A percentile compares a stretch with the other conserved stretches of the same genome.
Conservation (phyloP, 2,888 invertebrate genomes). For the Pasiphila rectangulata region DNA sequence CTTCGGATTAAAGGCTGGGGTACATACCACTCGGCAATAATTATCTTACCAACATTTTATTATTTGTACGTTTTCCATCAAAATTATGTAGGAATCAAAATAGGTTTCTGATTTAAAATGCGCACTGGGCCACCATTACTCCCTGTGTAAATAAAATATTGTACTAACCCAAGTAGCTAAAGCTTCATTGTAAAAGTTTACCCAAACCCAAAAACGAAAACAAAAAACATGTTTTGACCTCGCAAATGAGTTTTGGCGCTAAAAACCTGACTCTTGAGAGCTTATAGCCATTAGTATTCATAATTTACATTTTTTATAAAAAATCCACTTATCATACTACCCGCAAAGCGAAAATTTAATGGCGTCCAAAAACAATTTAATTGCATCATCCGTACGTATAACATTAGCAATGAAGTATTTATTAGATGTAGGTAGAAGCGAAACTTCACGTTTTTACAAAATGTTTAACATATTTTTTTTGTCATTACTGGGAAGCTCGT, state of each 20-base stretch:
- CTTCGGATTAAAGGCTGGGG: too few relatives aligned
- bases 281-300: slow-evolving; percentile 17
- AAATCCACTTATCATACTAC: slow-evolving; percentile 20
- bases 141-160: too few relatives aligned
- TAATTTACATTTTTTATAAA: slow-evolving; percentile 21
- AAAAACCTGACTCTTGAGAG: slow-evolving; percentile 7
- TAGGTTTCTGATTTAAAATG: too few relatives aligned
- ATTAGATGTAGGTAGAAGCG: slow-evolving; percentile 2
- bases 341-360: slow-evolving; percentile 18
- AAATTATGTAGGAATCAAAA: too few relatives aligned
- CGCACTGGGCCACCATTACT: too few relatives aligned
- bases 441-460: background rate
- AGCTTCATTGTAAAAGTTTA: too few relatives aligned
- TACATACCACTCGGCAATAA: too few relatives aligned
- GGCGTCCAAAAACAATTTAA: slow-evolving; percentile 52
- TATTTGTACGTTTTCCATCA: too few relatives aligned
- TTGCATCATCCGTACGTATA: slow-evolving; percentile 46
- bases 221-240: background rate
- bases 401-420: slow-evolving; percentile 47
- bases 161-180: too few relatives aligned
- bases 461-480: background rate
- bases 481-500: too few relatives aligned
- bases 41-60: too few relatives aligned
- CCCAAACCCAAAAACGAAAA: background rate
- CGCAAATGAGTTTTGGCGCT: background rate